A percentile compares a stretch with the other conserved stretches of the same genome.
Conservation (phyloP, 92 coral and sea anemone genomes). For the Micromussa lordhowensis region DNA sequence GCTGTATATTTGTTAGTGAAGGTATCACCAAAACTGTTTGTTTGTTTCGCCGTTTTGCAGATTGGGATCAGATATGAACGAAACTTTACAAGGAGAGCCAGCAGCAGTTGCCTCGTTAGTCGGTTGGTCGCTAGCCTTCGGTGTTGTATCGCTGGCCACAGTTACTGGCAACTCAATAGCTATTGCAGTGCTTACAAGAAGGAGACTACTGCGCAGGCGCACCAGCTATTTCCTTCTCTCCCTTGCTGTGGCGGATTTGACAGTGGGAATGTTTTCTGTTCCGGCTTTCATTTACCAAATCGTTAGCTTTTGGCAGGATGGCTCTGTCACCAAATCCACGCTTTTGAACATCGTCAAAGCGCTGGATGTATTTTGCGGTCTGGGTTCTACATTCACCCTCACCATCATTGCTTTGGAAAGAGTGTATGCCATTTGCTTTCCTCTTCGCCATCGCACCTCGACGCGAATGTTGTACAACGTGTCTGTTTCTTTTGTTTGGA, state of each 20-base stretch:
- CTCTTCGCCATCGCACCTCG: slow-evolving; percentile 78
- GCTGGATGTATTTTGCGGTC: slow-evolving; percentile 79
- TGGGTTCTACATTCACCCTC: slow-evolving; percentile 82
- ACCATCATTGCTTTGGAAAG: slow-evolving; percentile 87
- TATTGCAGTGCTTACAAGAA: slow-evolving; percentile 79
- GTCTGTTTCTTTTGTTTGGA: slow-evolving; percentile 77
- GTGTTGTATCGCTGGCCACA: slow-evolving; percentile 69
- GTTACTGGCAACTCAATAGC: slow-evolving; percentile 76
- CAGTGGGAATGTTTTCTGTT: slow-evolving; percentile 81
- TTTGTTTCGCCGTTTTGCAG: not conserved
- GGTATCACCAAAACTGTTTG: no score
- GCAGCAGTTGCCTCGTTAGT: slow-evolving; percentile 36
- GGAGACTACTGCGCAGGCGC: slow-evolving; percentile 77
- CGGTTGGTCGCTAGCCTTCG: slow-evolving; percentile 78
- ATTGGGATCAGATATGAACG: slow-evolving; percentile 22
- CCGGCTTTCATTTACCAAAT: slow-evolving; percentile 81
- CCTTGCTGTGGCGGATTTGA: slow-evolving; percentile 75
- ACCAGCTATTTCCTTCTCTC: slow-evolving; percentile 82
- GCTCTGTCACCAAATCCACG: slow-evolving; percentile 16
- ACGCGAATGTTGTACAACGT: slow-evolving; percentile 64
- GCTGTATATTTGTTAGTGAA: no score
- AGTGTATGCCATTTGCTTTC: slow-evolving; percentile 79
- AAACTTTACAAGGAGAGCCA: not conserved
- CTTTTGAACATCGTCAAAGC: slow-evolving; percentile 61
- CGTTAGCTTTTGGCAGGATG: slow-evolving; percentile 41